These are phyloP conservation scores for Pionites leucogaster DNA, from an alignment of 2,113 vertebrate genomes.

Conservation along the genomic window DNA sequence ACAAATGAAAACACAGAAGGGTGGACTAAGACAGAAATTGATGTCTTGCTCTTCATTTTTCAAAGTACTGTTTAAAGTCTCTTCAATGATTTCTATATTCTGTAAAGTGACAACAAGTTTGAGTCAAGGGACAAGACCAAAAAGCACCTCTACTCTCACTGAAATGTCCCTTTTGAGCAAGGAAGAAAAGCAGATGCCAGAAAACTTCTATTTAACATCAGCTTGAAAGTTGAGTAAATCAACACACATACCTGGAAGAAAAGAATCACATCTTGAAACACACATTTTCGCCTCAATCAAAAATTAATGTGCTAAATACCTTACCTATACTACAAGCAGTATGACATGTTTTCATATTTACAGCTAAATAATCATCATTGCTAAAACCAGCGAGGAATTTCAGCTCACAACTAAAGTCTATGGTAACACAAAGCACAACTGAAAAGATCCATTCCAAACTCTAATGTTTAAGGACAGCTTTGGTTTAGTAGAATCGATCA, in stretches of 20 bases:
- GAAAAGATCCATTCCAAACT: neutral
- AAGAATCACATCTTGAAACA: constrained; percentile 51
- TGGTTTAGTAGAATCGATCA: neutral
- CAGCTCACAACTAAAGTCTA: neutral
- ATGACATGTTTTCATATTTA: neutral
- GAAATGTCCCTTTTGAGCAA: neutral
- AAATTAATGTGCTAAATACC: neutral
- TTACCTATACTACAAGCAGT: neutral
- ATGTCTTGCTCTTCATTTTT: neutral
- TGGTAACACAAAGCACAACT: neutral
- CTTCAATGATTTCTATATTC: neutral
- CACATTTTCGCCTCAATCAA: neutral
- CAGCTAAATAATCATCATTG: neutral
- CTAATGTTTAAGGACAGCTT: neutral
- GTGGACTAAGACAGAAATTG: neutral
- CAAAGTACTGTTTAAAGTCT: neutral
- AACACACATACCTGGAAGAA: constrained; percentile 50
- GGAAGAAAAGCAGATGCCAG: constrained; percentile 31
- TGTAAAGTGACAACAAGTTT: neutral
- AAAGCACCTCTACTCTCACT: constrained; percentile 6
- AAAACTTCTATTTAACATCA: constrained; percentile 41
- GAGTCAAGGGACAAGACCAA: neutral
- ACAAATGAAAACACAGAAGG: neutral
- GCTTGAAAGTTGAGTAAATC: constrained; percentile 51
- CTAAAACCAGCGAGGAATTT: neutral